These are phyloP conservation scores for Girardia tigrina DNA, from an alignment of 2,888 invertebrate genomes.

Conservation along the genomic window DNA sequence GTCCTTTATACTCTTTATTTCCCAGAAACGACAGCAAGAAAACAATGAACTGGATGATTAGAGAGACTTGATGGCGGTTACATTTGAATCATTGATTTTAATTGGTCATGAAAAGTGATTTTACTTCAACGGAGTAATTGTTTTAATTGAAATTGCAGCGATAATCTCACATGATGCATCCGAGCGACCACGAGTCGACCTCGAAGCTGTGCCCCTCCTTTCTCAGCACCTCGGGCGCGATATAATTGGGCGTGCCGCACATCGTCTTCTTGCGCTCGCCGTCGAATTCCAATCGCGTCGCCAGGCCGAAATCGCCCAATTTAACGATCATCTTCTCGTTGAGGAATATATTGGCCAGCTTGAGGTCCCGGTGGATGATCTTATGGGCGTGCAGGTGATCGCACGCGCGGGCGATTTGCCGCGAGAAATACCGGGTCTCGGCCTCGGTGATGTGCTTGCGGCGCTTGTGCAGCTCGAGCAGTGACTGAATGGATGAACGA, in stretches of 20 bases:
- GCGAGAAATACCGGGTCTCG: slow-evolving; percentile 90
- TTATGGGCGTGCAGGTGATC: slow-evolving; percentile 75
- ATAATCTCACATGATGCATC: slow-evolving; percentile 77
- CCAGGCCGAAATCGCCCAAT: slow-evolving; percentile 95
- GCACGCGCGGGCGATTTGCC: slow-evolving; percentile 78
- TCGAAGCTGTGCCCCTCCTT: slow-evolving; percentile 96
- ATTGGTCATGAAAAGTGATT: too few species aligned
- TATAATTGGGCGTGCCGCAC: slow-evolving; percentile 99
- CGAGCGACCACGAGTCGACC: slow-evolving; percentile 96
- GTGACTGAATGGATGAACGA: too few species aligned
- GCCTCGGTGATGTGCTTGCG: slow-evolving; percentile 84
- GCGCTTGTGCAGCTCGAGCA: slow-evolving; percentile 96
- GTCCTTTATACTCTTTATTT: too few species aligned
- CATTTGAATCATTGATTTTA: too few species aligned
- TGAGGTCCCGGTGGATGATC: slow-evolving; percentile 92
- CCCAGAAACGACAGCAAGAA: too few species aligned
- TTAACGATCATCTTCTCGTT: slow-evolving; percentile 60
- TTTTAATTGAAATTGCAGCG: too few species aligned
- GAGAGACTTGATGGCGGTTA: too few species aligned
- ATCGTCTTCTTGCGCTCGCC: slow-evolving; percentile 76
- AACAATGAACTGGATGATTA: too few species aligned
- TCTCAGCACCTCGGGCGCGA: slow-evolving; percentile 89
- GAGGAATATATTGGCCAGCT: slow-evolving; percentile 89
- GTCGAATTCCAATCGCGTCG: slow-evolving; percentile 76
- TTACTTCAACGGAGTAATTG: too few species aligned